Conservation (phyloP, 2,113 vertebrate genomes). For the Cavia porcellus region DNA sequence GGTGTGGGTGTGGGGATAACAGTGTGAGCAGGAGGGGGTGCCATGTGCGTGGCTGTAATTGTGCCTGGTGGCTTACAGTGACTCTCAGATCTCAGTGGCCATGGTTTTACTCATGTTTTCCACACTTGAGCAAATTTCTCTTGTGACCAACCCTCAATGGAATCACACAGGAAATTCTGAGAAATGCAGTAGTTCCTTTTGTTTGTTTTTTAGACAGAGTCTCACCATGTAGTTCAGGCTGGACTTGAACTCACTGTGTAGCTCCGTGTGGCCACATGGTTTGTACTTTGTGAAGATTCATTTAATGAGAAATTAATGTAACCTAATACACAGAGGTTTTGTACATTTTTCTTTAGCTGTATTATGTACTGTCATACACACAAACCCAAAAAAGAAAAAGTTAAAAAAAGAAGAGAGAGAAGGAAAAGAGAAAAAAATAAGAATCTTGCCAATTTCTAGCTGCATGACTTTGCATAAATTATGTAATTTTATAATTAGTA, state of each 20-base stretch:
- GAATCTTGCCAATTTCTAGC: slow-evolving; percentile 1
- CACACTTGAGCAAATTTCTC: slow-evolving; percentile 29
- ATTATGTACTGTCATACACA: not conserved
- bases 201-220: not conserved
- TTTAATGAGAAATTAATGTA: not conserved
- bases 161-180: not conserved
- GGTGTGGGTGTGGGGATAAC: not conserved
- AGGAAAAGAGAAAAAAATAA: not conserved
- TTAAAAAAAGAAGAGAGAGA: not conserved
- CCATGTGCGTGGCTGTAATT: not conserved
- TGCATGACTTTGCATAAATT: not conserved
- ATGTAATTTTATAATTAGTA: slow-evolving; percentile 17
- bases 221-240: not conserved
- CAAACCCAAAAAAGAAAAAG: not conserved
- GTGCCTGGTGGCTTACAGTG: not conserved
- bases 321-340: not conserved
- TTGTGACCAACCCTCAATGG: not conserved
- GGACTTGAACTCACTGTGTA: not conserved
- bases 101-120: not conserved
- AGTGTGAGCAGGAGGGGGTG: not conserved
- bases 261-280: not conserved
- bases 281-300: not conserved
- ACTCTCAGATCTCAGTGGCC: not conserved
- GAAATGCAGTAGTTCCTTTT: not conserved
- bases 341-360: not conserved